Evolutionary conservation across 1,140 invertebrate genomes (phyloP), one percentile per base, ranked within the genome.

Genomic region (Saccostrea echinata): DNA sequence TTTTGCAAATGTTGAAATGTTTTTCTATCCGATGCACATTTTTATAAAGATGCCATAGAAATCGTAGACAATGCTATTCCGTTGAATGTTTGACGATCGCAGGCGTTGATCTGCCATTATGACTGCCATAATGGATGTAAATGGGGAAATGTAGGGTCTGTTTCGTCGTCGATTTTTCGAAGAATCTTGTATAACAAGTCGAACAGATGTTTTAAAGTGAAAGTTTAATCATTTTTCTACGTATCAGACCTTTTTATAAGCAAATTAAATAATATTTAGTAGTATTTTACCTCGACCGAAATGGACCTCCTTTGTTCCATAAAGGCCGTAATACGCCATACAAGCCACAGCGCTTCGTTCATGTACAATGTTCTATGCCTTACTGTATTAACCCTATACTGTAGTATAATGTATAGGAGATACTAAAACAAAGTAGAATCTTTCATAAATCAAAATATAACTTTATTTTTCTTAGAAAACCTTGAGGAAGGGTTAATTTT

Each of bases 61-160:
- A 21, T 21, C 71, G 53, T 87, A 88, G 43, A 87, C 27, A 68
- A 89, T 91, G 90, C 90, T 91, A 90, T 90, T 86, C 68, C n/a
- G 27, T 64, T 87, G 86, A 87, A 81, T 84, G 35, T 80, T 33
- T 80, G 55, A 30, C 64, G 51, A 68, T 84, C 27, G 61, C 61
- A 52, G 27, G 6, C 9, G 81, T 85, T 84, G 80, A 21, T 33
- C 85, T 86, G 71, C 76, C 11, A 57, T 76, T 61, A 81, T 86
- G 88, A 88, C 87, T 88, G 92, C 91, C 92, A 92, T 92, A 90
- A 89, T 88, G 88, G 88, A 57, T 16, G 35, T 52, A 33, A 24
- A 51, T 33, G 71, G 24, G 81, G 81, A 83, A 83, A 83, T 52
- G n/a, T n/a, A 51, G 81, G 76, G 53, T 83, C 55, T 16, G 53